Evolutionary conservation across 2,888 invertebrate genomes (phyloP), one percentile per base, ranked within the genome.

Genomic region (Suillia variegata): DNA sequence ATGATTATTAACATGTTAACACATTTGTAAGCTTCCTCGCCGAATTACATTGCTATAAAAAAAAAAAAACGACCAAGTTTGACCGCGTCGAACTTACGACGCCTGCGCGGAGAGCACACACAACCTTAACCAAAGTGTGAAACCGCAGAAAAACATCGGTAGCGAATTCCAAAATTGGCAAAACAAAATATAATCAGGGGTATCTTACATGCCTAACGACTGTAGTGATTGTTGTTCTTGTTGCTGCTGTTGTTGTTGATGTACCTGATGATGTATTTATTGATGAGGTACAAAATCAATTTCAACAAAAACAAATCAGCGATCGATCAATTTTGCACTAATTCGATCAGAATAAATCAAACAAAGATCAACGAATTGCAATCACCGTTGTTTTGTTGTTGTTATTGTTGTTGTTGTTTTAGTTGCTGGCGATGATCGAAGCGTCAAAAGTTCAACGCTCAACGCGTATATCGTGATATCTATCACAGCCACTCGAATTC

Each of bases 101-200:
- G 50, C 15, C 38, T 20, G 26, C 49, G n/a, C 20, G 6, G 17
- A n/a, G n/a, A 1, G 17, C 21, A 54, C n/a, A n/a, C 54, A 54
- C 62, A 77, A 71, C 70, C 69, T 72, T 77, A 76, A 77, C 76
- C 76, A 79, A 80, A 80, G 79, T 80, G 79, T 80, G 80, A 80
- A 80, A 79, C 79, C 79, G 77, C 79, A 80, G 72, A 71, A 69
- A 75, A 79, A 78, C 74, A 74, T 78, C 80, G 73, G 80, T 80
- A 80, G 79, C 80, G 67, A 67, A 67, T 62, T 61, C 59, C 54
- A 59, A 52, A 33, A 66, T 63, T 62, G 66, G 63, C 48, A 59
- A 56, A 61, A 66, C 61, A 61, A 18, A 45, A 13, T 18, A 45
- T 13, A 45, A 45, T 45, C 45, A 45, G 13, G 13, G 18, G 8